These are phyloP conservation scores for Silurus asotus DNA, from an alignment of 2,113 vertebrate species.

Conservation along the genomic window DNA sequence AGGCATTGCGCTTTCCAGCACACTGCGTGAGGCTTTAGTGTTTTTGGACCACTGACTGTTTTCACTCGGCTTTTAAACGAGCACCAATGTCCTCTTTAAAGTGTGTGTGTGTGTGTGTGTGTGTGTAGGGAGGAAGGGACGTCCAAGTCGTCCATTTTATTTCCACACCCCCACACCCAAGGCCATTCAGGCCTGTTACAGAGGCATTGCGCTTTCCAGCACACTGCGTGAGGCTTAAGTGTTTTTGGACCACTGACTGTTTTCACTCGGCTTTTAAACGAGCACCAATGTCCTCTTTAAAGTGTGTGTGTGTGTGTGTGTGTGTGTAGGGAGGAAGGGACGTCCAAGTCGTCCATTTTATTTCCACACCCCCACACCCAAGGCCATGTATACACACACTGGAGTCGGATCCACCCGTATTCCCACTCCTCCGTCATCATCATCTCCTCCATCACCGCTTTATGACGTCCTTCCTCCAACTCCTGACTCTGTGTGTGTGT, in stretches of 20 bases:
- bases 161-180: not conserved
- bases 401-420: slow-evolving; percentile 21
- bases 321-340: not conserved
- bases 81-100: slow-evolving; percentile 19
- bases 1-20: slow-evolving; percentile 29
- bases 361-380: not conserved
- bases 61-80: slow-evolving; percentile 32
- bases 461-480: slow-evolving; percentile 34
- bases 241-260: slow-evolving; percentile 43
- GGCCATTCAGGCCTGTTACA: slow-evolving; percentile 14
- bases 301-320: slow-evolving; percentile 6
- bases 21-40: slow-evolving; percentile 16
- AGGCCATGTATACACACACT: slow-evolving; percentile 8
- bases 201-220: slow-evolving; percentile 26
- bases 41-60: slow-evolving; percentile 45
- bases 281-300: slow-evolving; percentile 25
- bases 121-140: not conserved
- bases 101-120: slow-evolving; percentile 14
- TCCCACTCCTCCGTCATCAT: slow-evolving; percentile 38
- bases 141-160: not conserved
- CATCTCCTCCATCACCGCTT: slow-evolving; percentile 25
- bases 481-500: slow-evolving; percentile 49
- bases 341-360: not conserved
- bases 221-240: slow-evolving; percentile 20
- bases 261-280: slow-evolving; percentile 36